phyloP scores from a whole-genome alignment of 2,888 invertebrate species.

The Eristalinus sepulchralis region DNA sequence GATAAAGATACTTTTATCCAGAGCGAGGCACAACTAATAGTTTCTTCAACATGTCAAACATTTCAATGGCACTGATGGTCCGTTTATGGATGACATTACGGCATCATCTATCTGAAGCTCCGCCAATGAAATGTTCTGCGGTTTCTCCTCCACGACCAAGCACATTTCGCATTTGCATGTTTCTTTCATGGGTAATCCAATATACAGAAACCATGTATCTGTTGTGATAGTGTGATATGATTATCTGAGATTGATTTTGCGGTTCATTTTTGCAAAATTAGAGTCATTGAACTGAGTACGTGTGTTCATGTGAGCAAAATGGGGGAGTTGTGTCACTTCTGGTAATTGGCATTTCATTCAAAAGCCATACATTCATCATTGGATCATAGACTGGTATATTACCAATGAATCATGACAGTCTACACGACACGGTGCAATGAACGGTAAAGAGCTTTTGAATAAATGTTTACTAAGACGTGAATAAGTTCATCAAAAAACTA shows the following conservation, averaged over 20 bases:
- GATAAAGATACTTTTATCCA: neutral
- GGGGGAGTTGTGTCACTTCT: conserved; percentile 3
- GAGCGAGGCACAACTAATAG: conserved; percentile 16
- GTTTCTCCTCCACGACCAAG: neutral
- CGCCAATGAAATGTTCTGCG: conserved; percentile 24
- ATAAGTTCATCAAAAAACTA: neutral
- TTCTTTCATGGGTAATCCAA: conserved; percentile 35
- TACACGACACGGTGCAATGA: neutral
- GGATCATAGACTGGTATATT: neutral
- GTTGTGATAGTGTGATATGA: neutral
- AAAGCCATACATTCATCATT: neutral
- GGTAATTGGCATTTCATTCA: conserved; percentile 7
- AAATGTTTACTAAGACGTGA: neutral
- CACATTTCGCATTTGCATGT: conserved; percentile 8
- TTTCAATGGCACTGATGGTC: conserved; percentile 21
- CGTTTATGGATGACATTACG: conserved; percentile 17
- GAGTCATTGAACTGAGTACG: conserved; percentile 45
- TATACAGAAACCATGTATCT: neutral
- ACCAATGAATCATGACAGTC: neutral
- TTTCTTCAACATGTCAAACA: conserved; percentile 23
- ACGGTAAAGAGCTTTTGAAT: neutral
- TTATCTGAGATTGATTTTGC: conserved; percentile 31
- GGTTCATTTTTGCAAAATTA: conserved; percentile 24
- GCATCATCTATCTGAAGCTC: neutral
- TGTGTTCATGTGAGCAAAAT: neutral